These are phyloP conservation scores for Cololabis saira DNA, from an alignment of 2,113 vertebrate species.

Conservation along the genomic window DNA sequence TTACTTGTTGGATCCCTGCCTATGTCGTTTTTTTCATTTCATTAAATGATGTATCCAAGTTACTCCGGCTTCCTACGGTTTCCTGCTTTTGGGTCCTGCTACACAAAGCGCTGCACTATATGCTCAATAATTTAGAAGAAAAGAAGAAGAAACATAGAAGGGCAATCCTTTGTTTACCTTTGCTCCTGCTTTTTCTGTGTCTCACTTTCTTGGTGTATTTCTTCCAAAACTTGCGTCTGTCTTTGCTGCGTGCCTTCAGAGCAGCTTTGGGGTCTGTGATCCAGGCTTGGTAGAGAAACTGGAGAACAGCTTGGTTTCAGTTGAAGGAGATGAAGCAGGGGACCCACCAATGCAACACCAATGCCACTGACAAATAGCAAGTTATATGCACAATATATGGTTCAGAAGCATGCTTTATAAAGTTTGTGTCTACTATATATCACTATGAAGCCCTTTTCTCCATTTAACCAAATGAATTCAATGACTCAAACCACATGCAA, in stretches of 20 bases:
- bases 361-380: neutral
- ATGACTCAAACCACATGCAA: no score
- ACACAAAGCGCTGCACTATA: no score
- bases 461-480: no score
- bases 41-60: no score
- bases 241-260: slow-evolving; percentile 87
- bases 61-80: no score
- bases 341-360: neutral
- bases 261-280: slow-evolving; percentile 96
- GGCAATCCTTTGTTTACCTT: slow-evolving; percentile 73
- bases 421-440: no score
- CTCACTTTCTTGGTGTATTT: slow-evolving; percentile 78
- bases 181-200: slow-evolving; percentile 81
- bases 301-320: slow-evolving; percentile 45
- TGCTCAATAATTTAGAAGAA: no score
- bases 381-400: neutral
- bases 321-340: neutral
- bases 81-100: no score
- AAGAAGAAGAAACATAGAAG: neutral
- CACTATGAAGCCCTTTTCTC: no score
- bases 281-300: slow-evolving; percentile 99
- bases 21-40: no score
- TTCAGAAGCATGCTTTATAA: no score
- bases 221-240: slow-evolving; percentile 86
- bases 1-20: no score